Conservation (phyloP, 2,113 vertebrate species). For the Poecilia latipinna region DNA sequence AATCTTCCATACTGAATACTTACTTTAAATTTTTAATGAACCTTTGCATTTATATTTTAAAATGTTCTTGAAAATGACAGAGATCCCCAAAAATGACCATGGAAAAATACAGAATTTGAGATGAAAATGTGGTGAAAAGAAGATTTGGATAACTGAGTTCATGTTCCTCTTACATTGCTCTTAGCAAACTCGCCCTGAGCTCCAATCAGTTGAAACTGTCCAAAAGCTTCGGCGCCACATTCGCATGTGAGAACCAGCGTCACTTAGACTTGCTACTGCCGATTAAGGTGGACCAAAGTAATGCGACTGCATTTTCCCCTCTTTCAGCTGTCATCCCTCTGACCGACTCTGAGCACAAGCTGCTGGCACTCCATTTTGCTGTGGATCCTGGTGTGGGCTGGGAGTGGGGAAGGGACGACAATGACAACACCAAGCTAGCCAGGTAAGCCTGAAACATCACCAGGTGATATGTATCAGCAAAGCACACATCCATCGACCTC, state of each 20-base stretch:
- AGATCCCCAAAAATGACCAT: too few relatives aligned
- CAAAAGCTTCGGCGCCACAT: conserved; percentile 13
- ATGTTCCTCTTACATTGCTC: too few relatives aligned
- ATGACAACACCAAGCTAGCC: conserved; percentile 92
- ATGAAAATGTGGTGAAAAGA: too few relatives aligned
- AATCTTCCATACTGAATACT: too few relatives aligned
- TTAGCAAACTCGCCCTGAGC: too few relatives aligned
- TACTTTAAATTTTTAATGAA: too few relatives aligned
- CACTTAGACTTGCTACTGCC: conserved; percentile 4
- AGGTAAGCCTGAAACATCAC: conserved; percentile 84
- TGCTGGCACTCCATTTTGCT: conserved; percentile 96
- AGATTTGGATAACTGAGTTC: too few relatives aligned
- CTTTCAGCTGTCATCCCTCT: conserved; percentile 94
- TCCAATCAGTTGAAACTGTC: background rate
- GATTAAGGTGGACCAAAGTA: conserved; percentile 40
- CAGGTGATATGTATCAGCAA: conserved; percentile 32
- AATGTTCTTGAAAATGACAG: too few relatives aligned
- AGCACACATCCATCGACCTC: conserved; percentile 8
- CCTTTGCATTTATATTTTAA: too few relatives aligned
- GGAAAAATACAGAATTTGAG: too few relatives aligned
- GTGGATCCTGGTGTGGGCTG: conserved; percentile 97
- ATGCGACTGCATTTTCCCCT: conserved; percentile 56
- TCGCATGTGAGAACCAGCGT: conserved; percentile 8
- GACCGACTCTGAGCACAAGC: conserved; percentile 98
- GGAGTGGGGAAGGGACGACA: conserved; percentile 97